Evolutionary conservation across 2,113 vertebrate species (phyloP).

Genomic region (Passer montanus): DNA sequence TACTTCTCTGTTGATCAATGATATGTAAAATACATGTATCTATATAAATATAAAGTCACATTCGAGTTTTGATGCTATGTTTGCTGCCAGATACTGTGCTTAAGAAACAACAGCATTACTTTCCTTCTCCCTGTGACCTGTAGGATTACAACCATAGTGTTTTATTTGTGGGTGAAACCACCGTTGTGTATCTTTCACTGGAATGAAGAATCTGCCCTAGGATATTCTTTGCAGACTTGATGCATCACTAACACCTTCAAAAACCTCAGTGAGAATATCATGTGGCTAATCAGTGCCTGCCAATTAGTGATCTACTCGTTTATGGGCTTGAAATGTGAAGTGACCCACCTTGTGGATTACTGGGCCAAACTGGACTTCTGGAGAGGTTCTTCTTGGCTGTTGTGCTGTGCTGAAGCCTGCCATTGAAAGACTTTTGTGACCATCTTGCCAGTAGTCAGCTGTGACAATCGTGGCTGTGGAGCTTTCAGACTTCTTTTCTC

Average conservation of each 20-base stretch:
- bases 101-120: slow-evolving; percentile 42
- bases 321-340: not conserved
- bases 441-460: slow-evolving; percentile 59
- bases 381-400: slow-evolving; percentile 24
- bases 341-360: slow-evolving; percentile 46
- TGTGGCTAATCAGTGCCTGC: slow-evolving; percentile 22
- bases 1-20: slow-evolving; percentile 60
- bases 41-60: slow-evolving; percentile 74
- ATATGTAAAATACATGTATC: slow-evolving; percentile 78
- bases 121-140: slow-evolving; percentile 44
- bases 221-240: slow-evolving; percentile 76
- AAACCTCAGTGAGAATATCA: not conserved
- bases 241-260: slow-evolving; percentile 47
- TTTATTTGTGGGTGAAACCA: slow-evolving; percentile 69
- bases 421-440: slow-evolving; percentile 26
- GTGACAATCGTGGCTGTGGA: slow-evolving; percentile 69
- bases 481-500: slow-evolving; percentile 43
- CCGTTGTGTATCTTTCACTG: slow-evolving; percentile 68
- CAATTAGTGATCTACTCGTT: not conserved
- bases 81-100: slow-evolving; percentile 74
- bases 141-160: slow-evolving; percentile 73
- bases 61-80: slow-evolving; percentile 63
- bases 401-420: slow-evolving; percentile 35
- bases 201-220: slow-evolving; percentile 73
- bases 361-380: slow-evolving; percentile 58